Evolutionary conservation across 2,888 invertebrate genomes (phyloP), one percentile per base, ranked within the genome.

Genomic region (Prosapia bicincta): DNA sequence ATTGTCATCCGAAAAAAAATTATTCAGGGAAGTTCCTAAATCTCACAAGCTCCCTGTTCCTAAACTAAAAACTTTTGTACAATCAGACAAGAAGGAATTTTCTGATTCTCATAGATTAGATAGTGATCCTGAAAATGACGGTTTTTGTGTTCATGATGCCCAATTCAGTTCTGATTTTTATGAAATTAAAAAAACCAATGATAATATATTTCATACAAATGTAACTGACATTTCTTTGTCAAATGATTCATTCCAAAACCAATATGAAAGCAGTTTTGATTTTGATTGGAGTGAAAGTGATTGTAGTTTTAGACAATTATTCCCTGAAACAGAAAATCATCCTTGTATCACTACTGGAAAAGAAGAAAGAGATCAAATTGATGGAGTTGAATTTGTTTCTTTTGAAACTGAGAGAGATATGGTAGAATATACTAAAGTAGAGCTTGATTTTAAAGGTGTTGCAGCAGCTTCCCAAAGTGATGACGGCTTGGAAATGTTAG

Each of bases 401-500:
- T 74, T 74, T 74, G 15, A n/a, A 20, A 54, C 54, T 26, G 69
- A 69, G 15, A 20, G n/a, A 23, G 74, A 74, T 23, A 28, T 74
- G 13, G 65, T 69, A 66, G 69, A 69, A 26, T 74, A 54, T 26
- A 20, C 74, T 15, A 74, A 65, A 28, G 2, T 28, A 9, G 69
- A 74, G 20, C 65, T 69, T 65, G 69, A 74, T 65, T 30, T 54
- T 65, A 43, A 66, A 20, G 54, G 54, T 54, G 54, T 54, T 20
- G 65, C 69, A 13, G 69, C 26, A 20, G 74, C 69, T 69, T 74
- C 74, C 1, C 71, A 71, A 26, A 71, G 71, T 43, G 74, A 74
- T 74, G 74, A 74, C 20, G 74, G 74, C 5, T 25, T 74, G 30
- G 74, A 69, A 74, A 74, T 74, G 28, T 30, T 74, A 20, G 74